phyloP scores from a whole-genome alignment of 1,140 invertebrate genomes.

The Ectropis grisescens region DNA sequence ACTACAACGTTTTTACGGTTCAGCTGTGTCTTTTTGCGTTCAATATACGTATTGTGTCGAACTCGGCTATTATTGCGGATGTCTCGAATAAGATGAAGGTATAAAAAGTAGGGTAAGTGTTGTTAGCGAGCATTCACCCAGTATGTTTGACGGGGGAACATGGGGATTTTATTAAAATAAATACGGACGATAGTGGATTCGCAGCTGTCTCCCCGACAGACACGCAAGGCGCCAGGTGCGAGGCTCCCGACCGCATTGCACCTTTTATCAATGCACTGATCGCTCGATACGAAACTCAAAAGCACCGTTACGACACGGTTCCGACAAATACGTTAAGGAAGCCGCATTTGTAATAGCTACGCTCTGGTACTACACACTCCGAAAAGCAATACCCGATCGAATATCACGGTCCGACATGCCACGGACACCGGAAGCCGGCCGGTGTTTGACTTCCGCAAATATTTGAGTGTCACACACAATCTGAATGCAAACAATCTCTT shows the following conservation, averaged over 20 bases:
- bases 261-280: no score
- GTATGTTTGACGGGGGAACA: no score
- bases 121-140: no score
- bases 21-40: no score
- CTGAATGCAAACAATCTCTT: conserved; percentile 11
- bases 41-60: no score
- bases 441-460: conserved; percentile 20
- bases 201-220: no score
- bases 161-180: no score
- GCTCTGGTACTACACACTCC: neutral
- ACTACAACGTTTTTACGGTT: no score
- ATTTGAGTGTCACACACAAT: conserved; percentile 11
- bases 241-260: neutral
- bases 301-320: neutral
- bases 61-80: no score
- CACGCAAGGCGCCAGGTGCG: conserved; percentile 13
- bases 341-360: neutral
- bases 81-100: no score
- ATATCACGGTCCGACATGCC: neutral
- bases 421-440: conserved; percentile 9
- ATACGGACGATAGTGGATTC: no score
- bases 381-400: conserved; percentile 6
- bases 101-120: no score
- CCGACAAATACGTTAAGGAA: neutral
- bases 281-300: neutral